phyloP scores from a whole-genome alignment of 2,797 vertebrate species.

The Anniella stebbinsi region DNA sequence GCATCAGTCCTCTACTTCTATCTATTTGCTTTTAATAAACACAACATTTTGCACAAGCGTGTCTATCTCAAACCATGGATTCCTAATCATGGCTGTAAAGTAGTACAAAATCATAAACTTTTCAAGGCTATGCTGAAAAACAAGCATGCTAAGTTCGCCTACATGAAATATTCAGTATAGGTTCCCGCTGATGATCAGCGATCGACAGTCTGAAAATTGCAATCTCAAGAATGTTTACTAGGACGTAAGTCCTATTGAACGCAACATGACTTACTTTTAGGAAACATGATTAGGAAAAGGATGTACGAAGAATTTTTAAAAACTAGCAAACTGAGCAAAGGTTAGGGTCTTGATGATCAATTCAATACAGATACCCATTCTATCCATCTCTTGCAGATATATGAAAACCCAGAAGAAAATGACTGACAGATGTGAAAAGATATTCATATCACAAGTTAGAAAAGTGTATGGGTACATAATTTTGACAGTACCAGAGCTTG shows the following conservation, averaged over 20 bases:
- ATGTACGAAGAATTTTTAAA: conserved; percentile 6
- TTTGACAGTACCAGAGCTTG: background rate
- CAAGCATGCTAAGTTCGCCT: conserved; percentile 13
- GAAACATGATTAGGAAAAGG: conserved; percentile 13
- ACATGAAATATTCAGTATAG: background rate
- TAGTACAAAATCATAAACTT: conserved; percentile 22
- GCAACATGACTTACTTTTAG: background rate
- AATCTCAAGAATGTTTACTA: conserved; percentile 18
- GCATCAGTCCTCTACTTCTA: conserved; percentile 20
- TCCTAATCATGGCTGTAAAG: conserved; percentile 25
- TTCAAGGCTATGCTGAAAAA: conserved; percentile 15
- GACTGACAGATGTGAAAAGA: background rate
- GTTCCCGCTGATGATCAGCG: background rate
- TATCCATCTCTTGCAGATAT: background rate
- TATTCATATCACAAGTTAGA: conserved; percentile 4
- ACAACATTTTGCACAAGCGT: conserved; percentile 12
- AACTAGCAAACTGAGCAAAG: background rate
- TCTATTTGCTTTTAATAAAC: conserved; percentile 30
- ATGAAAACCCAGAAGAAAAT: background rate
- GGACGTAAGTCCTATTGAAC: background rate
- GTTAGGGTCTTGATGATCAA: background rate
- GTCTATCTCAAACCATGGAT: conserved; percentile 25
- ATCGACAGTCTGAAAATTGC: conserved; percentile 15
- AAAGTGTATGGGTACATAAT: background rate
- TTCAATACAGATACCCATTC: background rate